A percentile compares a stretch with the other conserved stretches of the same genome.
These are phyloP conservation scores for Marisa cornuarietis DNA, from an alignment of 1,140 invertebrate species.

Conservation along the genomic window DNA sequence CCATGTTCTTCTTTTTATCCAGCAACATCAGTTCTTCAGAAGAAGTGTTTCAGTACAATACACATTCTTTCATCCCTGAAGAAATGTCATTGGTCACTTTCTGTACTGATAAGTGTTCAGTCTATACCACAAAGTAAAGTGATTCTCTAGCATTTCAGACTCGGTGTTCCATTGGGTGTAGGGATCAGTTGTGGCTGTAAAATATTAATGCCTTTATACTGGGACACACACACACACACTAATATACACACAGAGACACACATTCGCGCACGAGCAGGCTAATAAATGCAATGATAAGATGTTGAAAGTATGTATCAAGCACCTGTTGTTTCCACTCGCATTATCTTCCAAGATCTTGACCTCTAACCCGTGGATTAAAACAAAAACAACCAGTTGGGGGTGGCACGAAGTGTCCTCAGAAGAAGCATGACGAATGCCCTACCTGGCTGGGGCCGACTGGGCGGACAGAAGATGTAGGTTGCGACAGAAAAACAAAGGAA, in stretches of 20 bases:
- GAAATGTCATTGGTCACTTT: no score
- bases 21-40: background rate
- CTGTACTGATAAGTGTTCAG: background rate
- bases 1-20: background rate
- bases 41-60: background rate
- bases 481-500: no score
- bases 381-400: background rate
- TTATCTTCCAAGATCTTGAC: background rate
- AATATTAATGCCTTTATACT: background rate
- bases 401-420: background rate
- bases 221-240: conserved; percentile 11
- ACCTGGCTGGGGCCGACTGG: no score
- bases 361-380: background rate
- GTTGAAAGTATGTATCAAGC: background rate
- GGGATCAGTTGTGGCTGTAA: background rate
- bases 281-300: background rate
- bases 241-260: conserved; percentile 7
- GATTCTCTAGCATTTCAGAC: background rate
- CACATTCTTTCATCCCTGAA: background rate
- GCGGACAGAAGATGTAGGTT: no score
- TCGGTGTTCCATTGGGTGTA: background rate
- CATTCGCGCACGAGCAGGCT: background rate
- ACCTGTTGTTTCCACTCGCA: conserved; percentile 9
- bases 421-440: no score
- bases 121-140: background rate